Evolutionary conservation across 2,797 vertebrate species (phyloP), one percentile per base, ranked within the genome.

Genomic region (Spea hammondii): DNA sequence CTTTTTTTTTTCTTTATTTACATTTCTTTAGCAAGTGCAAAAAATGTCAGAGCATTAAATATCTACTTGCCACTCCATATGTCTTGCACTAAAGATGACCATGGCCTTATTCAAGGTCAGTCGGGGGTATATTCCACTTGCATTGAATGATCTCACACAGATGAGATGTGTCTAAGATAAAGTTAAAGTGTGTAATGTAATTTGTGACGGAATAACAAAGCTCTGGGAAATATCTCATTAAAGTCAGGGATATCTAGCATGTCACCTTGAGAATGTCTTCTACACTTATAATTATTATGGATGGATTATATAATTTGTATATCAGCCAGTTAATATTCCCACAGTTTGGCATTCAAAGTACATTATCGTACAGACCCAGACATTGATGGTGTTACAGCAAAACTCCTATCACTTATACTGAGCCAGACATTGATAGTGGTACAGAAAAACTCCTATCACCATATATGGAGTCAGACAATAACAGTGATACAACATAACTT

Each of bases 131-230:
- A 49, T 48, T 64, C 46, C 59, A 64, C 4, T 72, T 13, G 62
- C 53, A 57, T 59, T 51, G 57, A 49, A 47, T 62, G 55, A 73
- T 64, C 55, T 50, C 47, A 64, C 55, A 48, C 54, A 62, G 54
- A 72, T 48, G 55, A 72, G 70, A 72, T 74, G 54, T 50, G 59
- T 17, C n/a, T 64, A 49, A 49, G 72, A 74, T 64, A 74, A 74
- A 50, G 46, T 46, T 72, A 72, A 45, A 72, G 70, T 62, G 48
- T 57, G 47, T 72, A 74, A 74, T 74, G 72, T 74, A 46, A 74
- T 64, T 62, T 74, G 14, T 74, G 72, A 74, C 14, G 72, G 72
- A 50, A 74, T 64, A 50, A 74, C 59, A 74, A 74, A 64, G 47
- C 57, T 64, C 46, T 12, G 13, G 72, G 10, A 51, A 60, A 62